Evolutionary conservation across 2,888 invertebrate genomes (phyloP).

Genomic region (Chydorus sphaericus): DNA sequence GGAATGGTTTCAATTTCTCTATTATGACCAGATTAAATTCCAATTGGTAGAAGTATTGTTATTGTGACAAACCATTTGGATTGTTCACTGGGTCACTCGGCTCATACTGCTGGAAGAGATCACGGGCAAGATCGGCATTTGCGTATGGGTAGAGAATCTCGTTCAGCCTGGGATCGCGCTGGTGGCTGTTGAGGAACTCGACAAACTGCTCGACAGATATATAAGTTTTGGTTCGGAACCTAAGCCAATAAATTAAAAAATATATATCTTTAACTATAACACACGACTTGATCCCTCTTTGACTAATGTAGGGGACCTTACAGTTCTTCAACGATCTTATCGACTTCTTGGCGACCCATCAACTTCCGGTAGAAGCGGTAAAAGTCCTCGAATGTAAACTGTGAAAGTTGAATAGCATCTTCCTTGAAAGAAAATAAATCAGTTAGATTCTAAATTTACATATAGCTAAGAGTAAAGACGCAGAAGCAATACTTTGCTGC

Average conservation of each 20-base stretch:
- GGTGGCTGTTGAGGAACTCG: slow-evolving; percentile 82
- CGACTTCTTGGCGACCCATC: slow-evolving; percentile 71
- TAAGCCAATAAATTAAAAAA: slow-evolving; percentile 23
- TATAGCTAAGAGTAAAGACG: slow-evolving; percentile 6
- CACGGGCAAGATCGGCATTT: slow-evolving; percentile 67
- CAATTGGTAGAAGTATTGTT: background rate
- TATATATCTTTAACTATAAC: background rate
- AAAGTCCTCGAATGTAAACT: slow-evolving; percentile 86
- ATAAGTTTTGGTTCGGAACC: slow-evolving; percentile 56
- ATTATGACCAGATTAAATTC: background rate
- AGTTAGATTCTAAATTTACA: background rate
- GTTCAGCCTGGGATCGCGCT: slow-evolving; percentile 87
- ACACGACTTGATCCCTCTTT: no score
- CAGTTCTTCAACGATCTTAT: slow-evolving; percentile 80
- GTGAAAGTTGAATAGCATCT: slow-evolving; percentile 64
- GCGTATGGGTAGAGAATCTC: slow-evolving; percentile 94
- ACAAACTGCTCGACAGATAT: slow-evolving; percentile 80
- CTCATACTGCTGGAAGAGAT: slow-evolving; percentile 80
- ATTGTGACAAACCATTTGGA: slow-evolving; percentile 46
- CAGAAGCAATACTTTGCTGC: slow-evolving; percentile 67
- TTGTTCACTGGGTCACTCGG: slow-evolving; percentile 76
- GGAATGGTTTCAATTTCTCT: no score
- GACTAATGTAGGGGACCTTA: slow-evolving; percentile 39
- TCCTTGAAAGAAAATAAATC: slow-evolving; percentile 38
- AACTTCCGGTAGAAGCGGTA: slow-evolving; percentile 84